These are phyloP conservation scores for Oryzias sinensis DNA, from an alignment of 2,797 vertebrate genomes.

Conservation along the genomic window DNA sequence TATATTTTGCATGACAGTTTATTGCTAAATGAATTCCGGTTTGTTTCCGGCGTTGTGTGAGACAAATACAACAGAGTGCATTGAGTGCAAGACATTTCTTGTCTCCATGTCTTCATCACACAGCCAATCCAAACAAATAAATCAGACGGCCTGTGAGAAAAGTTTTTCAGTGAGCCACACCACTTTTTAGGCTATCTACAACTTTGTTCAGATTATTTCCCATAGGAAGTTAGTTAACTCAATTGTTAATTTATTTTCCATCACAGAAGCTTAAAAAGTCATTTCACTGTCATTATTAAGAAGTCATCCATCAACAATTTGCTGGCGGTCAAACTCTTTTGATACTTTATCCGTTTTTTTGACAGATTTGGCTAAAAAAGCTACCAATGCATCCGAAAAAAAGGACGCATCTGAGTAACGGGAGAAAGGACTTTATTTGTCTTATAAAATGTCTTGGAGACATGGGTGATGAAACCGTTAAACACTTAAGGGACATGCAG, in stretches of 20 bases:
- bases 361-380: conserved; percentile 37
- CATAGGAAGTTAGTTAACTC: not conserved
- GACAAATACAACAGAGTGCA: conserved; percentile 29
- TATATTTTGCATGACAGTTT: conserved; percentile 37
- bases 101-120: conserved; percentile 19
- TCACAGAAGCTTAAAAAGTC: conserved; percentile 11
- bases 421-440: conserved; percentile 68
- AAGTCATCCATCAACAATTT: conserved; percentile 39
- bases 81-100: conserved; percentile 37
- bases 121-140: conserved; percentile 55
- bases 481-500: conserved; percentile 56
- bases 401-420: conserved; percentile 47
- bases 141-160: conserved; percentile 25
- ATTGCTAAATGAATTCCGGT: conserved; percentile 19
- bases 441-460: conserved; percentile 62
- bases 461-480: conserved; percentile 65
- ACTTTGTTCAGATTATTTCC: conserved; percentile 12
- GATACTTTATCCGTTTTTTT: conserved; percentile 44
- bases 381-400: conserved; percentile 35
- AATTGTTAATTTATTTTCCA: conserved; percentile 11
- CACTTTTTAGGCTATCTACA: conserved; percentile 6
- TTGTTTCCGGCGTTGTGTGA: conserved; percentile 31
- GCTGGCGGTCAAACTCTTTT: conserved; percentile 34
- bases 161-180: conserved; percentile 40
- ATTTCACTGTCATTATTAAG: conserved; percentile 25